phyloP scores from a whole-genome alignment of 1,140 invertebrate genomes.

The Cyphomyrmex costatus region DNA sequence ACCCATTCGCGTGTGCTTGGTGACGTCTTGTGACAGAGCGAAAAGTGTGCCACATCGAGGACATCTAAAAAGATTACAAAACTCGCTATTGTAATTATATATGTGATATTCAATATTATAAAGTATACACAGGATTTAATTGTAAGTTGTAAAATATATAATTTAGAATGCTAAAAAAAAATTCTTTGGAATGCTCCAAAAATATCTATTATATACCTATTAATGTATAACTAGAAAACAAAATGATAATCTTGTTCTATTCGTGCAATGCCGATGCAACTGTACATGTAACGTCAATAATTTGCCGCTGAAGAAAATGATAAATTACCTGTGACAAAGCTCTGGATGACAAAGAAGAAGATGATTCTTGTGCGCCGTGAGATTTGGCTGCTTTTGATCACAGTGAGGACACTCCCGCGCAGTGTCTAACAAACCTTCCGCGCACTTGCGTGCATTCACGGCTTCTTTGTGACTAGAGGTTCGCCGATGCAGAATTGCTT shows the following conservation, averaged over 20 bases:
- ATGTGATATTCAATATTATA: neutral
- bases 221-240: neutral
- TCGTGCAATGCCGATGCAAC: neutral
- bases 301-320: neutral
- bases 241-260: neutral
- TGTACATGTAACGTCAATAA: neutral
- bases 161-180: neutral
- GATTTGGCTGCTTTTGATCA: constrained; percentile 84
- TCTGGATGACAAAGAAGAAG: constrained; percentile 89
- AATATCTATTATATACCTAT: neutral
- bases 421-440: neutral
- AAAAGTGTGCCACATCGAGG: constrained; percentile 90
- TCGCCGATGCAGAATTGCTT: constrained; percentile 90
- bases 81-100: neutral
- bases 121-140: neutral
- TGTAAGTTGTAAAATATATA: too few relatives aligned
- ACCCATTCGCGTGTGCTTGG: constrained; percentile 88
- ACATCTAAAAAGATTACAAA: constrained; percentile 86
- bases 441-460: constrained; percentile 83
- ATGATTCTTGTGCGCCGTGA: constrained; percentile 90
- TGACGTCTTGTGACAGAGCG: constrained; percentile 91
- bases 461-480: constrained; percentile 88
- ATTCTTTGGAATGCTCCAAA: neutral
- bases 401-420: constrained; percentile 89
- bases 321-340: constrained; percentile 85